Conservation (phyloP, 2,888 invertebrate species). For the Beris chalybata region DNA sequence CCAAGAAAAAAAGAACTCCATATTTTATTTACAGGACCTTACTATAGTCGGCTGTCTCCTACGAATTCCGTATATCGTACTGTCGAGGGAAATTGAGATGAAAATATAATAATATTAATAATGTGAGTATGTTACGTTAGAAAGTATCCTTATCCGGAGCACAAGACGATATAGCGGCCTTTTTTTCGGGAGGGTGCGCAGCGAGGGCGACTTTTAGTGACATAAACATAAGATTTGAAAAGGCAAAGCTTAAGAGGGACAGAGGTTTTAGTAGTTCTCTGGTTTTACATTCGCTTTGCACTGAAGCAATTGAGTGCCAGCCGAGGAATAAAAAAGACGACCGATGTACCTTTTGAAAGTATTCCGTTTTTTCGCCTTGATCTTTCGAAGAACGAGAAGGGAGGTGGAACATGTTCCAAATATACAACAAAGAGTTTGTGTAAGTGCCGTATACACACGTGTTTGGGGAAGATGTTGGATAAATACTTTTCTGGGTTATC, state of each 20-base stretch:
- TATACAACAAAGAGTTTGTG: slow-evolving; percentile 25
- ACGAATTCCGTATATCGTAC: background rate
- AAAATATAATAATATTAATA: slow-evolving; percentile 32
- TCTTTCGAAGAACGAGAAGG: slow-evolving; percentile 8
- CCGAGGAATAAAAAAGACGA: slow-evolving; percentile 22
- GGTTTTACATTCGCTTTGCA: too few relatives aligned
- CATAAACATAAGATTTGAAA: background rate
- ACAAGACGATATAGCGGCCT: too few relatives aligned
- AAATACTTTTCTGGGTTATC: slow-evolving; percentile 31
- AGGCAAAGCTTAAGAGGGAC: too few relatives aligned
- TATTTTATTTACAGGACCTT: slow-evolving; percentile 31
- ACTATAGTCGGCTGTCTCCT: background rate
- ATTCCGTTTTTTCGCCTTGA: slow-evolving; percentile 20
- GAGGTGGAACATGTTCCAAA: slow-evolving; percentile 16
- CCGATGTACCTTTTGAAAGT: slow-evolving; percentile 31
- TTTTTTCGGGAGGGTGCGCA: background rate
- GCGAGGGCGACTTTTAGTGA: background rate
- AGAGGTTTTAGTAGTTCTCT: too few relatives aligned
- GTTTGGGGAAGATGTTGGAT: slow-evolving; percentile 20
- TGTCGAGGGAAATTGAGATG: slow-evolving; percentile 32
- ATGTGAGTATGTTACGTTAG: slow-evolving; percentile 30
- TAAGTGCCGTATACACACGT: slow-evolving; percentile 12
- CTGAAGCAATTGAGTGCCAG: too few relatives aligned
- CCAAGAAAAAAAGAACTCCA: slow-evolving; percentile 19
- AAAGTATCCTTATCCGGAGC: slow-evolving; percentile 7